phyloP scores from a whole-genome alignment of 2,888 invertebrate genomes.

The Heliconius ismenius region DNA sequence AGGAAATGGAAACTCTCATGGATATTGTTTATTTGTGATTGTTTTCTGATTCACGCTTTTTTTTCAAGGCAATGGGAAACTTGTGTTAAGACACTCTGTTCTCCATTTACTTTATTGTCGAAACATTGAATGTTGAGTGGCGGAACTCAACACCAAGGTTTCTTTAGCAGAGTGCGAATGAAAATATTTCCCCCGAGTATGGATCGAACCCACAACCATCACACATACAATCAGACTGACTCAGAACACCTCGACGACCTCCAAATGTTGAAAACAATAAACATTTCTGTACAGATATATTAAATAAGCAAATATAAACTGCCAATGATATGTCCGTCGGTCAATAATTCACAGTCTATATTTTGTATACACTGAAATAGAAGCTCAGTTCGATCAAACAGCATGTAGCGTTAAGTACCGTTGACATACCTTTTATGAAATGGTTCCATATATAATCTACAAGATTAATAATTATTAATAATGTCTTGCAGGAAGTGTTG shows the following conservation, averaged over 20 bases:
- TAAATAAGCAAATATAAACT: neutral
- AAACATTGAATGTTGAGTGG: too few relatives aligned
- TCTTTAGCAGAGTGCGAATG: too few relatives aligned
- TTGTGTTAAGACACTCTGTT: too few relatives aligned
- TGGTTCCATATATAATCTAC: constrained; percentile 6
- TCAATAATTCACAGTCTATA: neutral
- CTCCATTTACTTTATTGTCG: too few relatives aligned
- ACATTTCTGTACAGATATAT: neutral
- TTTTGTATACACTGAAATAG: neutral
- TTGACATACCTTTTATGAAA: constrained; percentile 21
- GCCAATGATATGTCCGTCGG: neutral
- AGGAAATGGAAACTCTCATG: too few relatives aligned
- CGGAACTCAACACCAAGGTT: too few relatives aligned
- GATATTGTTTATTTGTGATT: too few relatives aligned
- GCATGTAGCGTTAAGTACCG: neutral
- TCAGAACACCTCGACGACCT: neutral
- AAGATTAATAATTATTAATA: constrained; percentile 21
- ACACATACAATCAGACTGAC: neutral
- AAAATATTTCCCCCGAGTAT: too few relatives aligned
- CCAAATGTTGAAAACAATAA: neutral
- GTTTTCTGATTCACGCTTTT: too few relatives aligned
- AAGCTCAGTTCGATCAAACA: neutral
- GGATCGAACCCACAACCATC: neutral
- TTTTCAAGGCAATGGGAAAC: too few relatives aligned
- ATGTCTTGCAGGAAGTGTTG: constrained; percentile 23